Evolutionary conservation across 1,140 invertebrate genomes (phyloP).

Genomic region (Chironomus striatipennis): DNA sequence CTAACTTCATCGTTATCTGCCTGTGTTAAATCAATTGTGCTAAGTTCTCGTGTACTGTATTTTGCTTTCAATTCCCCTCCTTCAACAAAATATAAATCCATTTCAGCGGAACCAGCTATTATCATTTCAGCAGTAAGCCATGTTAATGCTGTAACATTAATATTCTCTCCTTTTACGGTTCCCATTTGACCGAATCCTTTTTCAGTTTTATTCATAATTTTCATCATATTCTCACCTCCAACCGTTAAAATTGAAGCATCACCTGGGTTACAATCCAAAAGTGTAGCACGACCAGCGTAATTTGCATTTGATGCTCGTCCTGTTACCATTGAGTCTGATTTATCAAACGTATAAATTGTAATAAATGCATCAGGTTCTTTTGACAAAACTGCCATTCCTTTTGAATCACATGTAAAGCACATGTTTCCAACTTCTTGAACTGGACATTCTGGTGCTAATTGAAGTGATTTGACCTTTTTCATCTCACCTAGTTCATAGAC

Average conservation of each 20-base stretch:
- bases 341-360: conserved; percentile 66
- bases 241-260: conserved; percentile 61
- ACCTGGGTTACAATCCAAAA: conserved; percentile 50
- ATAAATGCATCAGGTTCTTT: conserved; percentile 64
- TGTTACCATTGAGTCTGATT: conserved; percentile 59
- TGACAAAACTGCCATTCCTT: conserved; percentile 57
- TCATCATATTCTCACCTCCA: conserved; percentile 56
- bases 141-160: conserved; percentile 52
- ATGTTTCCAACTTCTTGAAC: conserved; percentile 51
- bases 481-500: conserved; percentile 50
- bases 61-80: conserved; percentile 60
- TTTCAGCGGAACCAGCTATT: conserved; percentile 58
- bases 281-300: conserved; percentile 37
- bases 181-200: conserved; percentile 62
- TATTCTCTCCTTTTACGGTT: conserved; percentile 61
- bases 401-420: conserved; percentile 63
- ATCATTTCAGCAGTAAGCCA: conserved; percentile 61
- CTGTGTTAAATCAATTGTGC: conserved; percentile 41
- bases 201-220: conserved; percentile 62
- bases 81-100: conserved; percentile 62
- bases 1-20: conserved; percentile 31
- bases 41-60: conserved; percentile 44
- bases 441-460: conserved; percentile 43
- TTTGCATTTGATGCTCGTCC: conserved; percentile 50
- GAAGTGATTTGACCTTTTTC: conserved; percentile 47